Conservation (phyloP, 1,140 invertebrate genomes). For the Berghia stephanieae region DNA sequence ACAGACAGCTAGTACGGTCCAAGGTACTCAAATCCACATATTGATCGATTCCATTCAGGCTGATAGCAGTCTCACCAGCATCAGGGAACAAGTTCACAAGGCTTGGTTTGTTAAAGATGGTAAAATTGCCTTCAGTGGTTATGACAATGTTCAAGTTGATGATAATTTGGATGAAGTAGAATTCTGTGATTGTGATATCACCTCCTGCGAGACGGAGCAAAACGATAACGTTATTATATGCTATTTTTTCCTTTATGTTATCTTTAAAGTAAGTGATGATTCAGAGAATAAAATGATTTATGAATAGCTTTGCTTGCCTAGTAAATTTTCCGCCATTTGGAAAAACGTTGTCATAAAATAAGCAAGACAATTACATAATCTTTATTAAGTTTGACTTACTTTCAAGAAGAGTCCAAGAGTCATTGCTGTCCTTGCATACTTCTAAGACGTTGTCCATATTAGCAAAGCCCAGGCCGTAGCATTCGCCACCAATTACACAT, state of each 20-base stretch:
- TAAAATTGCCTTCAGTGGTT: slow-evolving; percentile 37
- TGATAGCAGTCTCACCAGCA: slow-evolving; percentile 21
- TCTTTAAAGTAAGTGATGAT: too few species aligned
- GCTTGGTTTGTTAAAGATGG: slow-evolving; percentile 27
- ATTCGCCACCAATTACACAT: slow-evolving; percentile 37
- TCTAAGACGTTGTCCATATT: slow-evolving; percentile 34
- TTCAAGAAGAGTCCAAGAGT: slow-evolving; percentile 36
- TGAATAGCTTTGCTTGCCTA: neutral
- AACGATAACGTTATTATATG: too few species aligned
- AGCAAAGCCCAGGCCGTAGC: slow-evolving; percentile 44
- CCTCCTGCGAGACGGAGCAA: neutral
- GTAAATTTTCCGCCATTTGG: too few species aligned
- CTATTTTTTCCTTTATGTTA: too few species aligned
- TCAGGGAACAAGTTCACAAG: slow-evolving; percentile 35
- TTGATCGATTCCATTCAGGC: slow-evolving; percentile 40
- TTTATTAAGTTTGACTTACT: slow-evolving; percentile 33
- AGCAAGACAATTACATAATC: neutral
- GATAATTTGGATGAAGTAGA: slow-evolving; percentile 41
- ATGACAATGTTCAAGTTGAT: slow-evolving; percentile 26
- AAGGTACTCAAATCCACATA: slow-evolving; percentile 32
- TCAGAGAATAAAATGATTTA: too few species aligned
- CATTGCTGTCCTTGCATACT: slow-evolving; percentile 33
- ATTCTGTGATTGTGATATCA: slow-evolving; percentile 8
- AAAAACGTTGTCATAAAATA: neutral
- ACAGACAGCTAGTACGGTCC: slow-evolving; percentile 35